A percentile compares a stretch with the other conserved stretches of the same genome.
These are phyloP conservation scores for Dastarcus helophoroides DNA, from an alignment of 2,888 invertebrate species.

Conservation along the genomic window DNA sequence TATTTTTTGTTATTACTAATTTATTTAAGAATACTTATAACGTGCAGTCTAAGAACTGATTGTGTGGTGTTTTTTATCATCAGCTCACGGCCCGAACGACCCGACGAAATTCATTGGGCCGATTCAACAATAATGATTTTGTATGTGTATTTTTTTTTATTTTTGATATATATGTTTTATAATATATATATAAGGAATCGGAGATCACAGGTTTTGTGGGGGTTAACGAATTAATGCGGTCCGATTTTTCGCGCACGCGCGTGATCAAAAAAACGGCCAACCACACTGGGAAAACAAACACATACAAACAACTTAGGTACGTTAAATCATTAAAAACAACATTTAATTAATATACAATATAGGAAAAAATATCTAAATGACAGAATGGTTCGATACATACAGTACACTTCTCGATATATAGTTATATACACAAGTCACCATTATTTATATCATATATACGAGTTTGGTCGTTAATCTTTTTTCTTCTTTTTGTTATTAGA, in stretches of 20 bases:
- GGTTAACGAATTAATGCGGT: constrained; percentile 18
- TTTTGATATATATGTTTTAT: no score
- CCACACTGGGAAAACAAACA: constrained; percentile 32
- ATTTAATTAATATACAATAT: constrained; percentile 29
- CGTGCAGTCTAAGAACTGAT: constrained; percentile 42
- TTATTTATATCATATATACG: constrained; percentile 20
- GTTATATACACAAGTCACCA: constrained; percentile 9
- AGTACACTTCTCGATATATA: constrained; percentile 10
- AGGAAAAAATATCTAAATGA: constrained; percentile 32
- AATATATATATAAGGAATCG: constrained; percentile 38
- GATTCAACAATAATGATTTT: constrained; percentile 32
- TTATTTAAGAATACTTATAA: constrained; percentile 39
- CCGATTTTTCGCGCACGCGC: constrained; percentile 9
- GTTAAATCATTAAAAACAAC: constrained; percentile 31
- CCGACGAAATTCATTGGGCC: no score
- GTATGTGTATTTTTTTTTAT: constrained; percentile 35
- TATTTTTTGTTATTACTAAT: constrained; percentile 37
- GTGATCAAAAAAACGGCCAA: constrained; percentile 19
- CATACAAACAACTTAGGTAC: constrained; percentile 34
- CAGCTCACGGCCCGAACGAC: constrained; percentile 12
- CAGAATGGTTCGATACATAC: constrained; percentile 16
- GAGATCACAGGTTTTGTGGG: constrained; percentile 38
- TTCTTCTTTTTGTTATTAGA: constrained; percentile 22
- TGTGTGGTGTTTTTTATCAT: constrained; percentile 38
- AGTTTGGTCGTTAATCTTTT: constrained; percentile 34